These are phyloP conservation scores for Microtus oregoni DNA, from an alignment of 2,113 vertebrate genomes.

Conservation along the genomic window DNA sequence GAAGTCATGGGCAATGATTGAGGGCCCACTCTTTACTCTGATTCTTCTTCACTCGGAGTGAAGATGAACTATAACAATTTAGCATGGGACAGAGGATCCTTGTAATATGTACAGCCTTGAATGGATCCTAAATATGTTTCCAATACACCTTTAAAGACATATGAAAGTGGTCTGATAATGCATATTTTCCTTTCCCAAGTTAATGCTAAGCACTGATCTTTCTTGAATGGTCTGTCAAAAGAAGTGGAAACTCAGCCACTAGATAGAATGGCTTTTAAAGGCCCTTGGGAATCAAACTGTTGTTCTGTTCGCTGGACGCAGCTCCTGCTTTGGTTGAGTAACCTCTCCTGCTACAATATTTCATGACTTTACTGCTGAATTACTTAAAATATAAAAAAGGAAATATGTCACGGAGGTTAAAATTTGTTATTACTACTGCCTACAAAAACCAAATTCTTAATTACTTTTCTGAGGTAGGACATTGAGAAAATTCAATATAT, in stretches of 20 bases:
- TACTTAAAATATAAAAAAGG: slow-evolving; percentile 64
- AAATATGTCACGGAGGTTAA: slow-evolving; percentile 48
- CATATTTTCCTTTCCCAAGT: slow-evolving; percentile 8
- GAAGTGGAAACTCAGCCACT: slow-evolving; percentile 81
- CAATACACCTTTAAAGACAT: slow-evolving; percentile 48
- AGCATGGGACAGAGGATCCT: not conserved
- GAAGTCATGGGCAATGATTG: not conserved
- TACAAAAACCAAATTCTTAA: slow-evolving; percentile 76
- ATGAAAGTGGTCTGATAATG: not conserved
- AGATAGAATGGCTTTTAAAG: slow-evolving; percentile 83
- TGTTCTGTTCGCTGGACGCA: slow-evolving; percentile 47
- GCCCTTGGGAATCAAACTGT: not conserved
- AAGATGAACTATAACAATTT: not conserved
- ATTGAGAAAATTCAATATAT: slow-evolving; percentile 81
- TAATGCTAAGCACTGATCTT: slow-evolving; percentile 39
- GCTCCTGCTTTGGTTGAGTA: slow-evolving; percentile 40
- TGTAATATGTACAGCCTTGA: not conserved
- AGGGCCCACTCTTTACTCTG: not conserved
- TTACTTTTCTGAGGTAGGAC: slow-evolving; percentile 75
- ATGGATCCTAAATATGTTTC: not conserved
- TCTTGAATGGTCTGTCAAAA: slow-evolving; percentile 62
- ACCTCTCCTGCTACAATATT: slow-evolving; percentile 56
- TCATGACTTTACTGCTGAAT: slow-evolving; percentile 64
- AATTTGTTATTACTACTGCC: slow-evolving; percentile 65
- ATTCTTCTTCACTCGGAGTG: not conserved